Percentiles rank a stretch among this genome's conserved stretches.
phyloP scores from a whole-genome alignment of 1,140 invertebrate genomes.

The Lepidurus couesii region DNA sequence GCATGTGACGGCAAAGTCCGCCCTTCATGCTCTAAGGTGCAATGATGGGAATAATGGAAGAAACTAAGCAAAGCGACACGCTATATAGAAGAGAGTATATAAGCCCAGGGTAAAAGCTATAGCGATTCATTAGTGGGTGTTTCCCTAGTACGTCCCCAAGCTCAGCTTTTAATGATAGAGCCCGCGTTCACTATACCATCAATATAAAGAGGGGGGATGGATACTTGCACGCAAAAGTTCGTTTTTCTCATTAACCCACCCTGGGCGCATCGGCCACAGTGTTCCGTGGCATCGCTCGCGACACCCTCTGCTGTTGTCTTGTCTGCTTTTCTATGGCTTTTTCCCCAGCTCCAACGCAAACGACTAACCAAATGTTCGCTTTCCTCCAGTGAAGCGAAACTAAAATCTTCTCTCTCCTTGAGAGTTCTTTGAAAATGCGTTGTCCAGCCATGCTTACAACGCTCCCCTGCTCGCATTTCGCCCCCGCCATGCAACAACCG shows the following conservation, averaged over 20 bases:
- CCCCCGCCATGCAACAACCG: not conserved
- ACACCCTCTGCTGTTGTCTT: not conserved
- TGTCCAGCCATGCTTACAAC: not conserved
- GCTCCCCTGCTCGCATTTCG: not conserved
- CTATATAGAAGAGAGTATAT: not conserved
- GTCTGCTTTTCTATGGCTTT: not conserved
- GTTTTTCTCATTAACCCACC: constrained; percentile 14
- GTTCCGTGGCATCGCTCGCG: not conserved
- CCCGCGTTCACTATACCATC: not conserved
- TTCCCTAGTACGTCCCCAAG: not conserved
- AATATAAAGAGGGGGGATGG: not conserved
- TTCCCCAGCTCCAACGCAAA: not conserved
- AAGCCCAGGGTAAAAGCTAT: not conserved
- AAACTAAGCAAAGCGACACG: not conserved
- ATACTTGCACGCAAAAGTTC: constrained; percentile 8
- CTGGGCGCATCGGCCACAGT: not conserved
- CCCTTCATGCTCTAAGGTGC: not conserved
- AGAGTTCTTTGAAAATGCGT: not conserved
- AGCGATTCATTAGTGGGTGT: constrained; percentile 1
- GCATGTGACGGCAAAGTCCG: not conserved
- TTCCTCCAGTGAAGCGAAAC: not conserved
- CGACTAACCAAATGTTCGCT: constrained; percentile 14
- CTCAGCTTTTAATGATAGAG: constrained; percentile 14
- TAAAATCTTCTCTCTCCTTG: not conserved
- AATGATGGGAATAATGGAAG: not conserved